A percentile compares a stretch with the other conserved stretches of the same genome.
Conservation (phyloP, 2,113 vertebrate genomes). For the Falco punctatus region DNA sequence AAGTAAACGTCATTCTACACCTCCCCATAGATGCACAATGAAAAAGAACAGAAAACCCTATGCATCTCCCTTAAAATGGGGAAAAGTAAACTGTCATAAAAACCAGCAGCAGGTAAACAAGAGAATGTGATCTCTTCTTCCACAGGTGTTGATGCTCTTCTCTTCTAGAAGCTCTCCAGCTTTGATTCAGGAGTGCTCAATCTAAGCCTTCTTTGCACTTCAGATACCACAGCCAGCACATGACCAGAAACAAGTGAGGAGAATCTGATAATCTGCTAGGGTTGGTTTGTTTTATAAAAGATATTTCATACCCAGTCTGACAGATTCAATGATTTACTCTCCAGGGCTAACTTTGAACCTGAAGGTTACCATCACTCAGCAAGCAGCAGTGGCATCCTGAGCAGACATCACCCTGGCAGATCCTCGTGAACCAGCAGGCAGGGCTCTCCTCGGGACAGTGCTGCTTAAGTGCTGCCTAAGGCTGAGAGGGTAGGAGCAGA, state of each 20-base stretch:
- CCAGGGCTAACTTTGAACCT: not conserved
- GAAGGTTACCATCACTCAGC: not conserved
- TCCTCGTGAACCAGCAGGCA: not conserved
- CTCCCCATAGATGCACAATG: not conserved
- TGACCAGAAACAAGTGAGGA: not conserved
- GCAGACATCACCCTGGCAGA: not conserved
- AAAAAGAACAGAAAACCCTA: not conserved
- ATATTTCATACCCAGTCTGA: not conserved
- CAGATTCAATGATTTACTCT: not conserved
- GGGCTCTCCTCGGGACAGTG: not conserved
- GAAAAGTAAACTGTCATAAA: not conserved
- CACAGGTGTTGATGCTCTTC: not conserved
- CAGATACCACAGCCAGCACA: not conserved
- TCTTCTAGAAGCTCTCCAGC: not conserved
- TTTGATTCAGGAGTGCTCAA: not conserved
- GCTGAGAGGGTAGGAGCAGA: not conserved
- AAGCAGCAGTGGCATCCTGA: not conserved
- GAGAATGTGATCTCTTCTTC: not conserved
- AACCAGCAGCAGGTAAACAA: not conserved
- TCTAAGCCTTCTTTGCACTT: not conserved
- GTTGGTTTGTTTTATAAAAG: not conserved
- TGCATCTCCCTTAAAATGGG: not conserved
- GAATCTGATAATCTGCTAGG: not conserved
- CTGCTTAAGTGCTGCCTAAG: not conserved
- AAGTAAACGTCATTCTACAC: not conserved